Conservation (phyloP, 2,888 invertebrate species). For the Lysandra coridon region DNA sequence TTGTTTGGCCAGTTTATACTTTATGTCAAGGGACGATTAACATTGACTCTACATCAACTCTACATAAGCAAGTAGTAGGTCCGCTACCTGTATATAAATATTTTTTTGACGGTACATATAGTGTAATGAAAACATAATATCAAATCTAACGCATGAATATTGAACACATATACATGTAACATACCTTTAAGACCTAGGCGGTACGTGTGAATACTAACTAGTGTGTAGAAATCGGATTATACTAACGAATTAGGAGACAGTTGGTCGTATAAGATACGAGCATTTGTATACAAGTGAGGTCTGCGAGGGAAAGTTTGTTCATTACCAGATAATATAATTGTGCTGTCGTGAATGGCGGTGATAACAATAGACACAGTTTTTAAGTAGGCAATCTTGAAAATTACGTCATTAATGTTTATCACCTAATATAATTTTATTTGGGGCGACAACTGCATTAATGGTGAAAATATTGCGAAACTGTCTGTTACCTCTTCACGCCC, state of each 20-base stretch:
- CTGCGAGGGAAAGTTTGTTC: not conserved
- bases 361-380: not conserved
- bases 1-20: too few species aligned
- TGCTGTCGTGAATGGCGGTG: not conserved
- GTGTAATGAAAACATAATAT: too few species aligned
- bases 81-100: too few species aligned
- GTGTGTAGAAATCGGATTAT: conserved; percentile 13
- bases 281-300: conserved; percentile 6
- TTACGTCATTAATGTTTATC: not conserved
- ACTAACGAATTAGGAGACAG: conserved; percentile 14
- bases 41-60: too few species aligned
- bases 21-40: too few species aligned
- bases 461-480: too few species aligned
- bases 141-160: not conserved
- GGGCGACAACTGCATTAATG: not conserved
- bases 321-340: not conserved
- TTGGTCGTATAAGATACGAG: not conserved
- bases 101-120: too few species aligned
- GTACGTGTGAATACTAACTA: conserved; percentile 5
- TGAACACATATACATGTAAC: not conserved
- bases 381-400: not conserved
- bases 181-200: not conserved
- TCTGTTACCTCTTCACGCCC: too few species aligned
- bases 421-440: not conserved
- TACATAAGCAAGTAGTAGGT: too few species aligned